These are phyloP conservation scores for Meriones unguiculatus DNA, from an alignment of 2,113 vertebrate genomes.

Conservation along the genomic window DNA sequence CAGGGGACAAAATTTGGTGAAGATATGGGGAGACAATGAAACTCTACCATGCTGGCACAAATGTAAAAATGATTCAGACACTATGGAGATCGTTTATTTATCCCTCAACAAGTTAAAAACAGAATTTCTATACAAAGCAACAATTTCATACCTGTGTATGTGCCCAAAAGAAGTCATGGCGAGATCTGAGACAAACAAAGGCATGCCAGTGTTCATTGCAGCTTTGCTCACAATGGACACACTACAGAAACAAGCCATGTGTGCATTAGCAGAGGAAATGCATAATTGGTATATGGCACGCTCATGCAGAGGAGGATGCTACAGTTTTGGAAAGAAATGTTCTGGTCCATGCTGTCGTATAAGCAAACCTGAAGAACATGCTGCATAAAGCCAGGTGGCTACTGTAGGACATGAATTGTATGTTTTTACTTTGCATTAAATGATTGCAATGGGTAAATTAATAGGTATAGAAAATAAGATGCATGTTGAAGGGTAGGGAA, in stretches of 20 bases:
- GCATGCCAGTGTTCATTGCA: not conserved
- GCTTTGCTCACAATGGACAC: not conserved
- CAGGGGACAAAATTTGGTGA: not conserved
- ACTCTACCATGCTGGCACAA: not conserved
- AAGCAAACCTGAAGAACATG: not conserved
- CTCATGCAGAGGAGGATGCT: not conserved
- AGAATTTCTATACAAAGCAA: not conserved
- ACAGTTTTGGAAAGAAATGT: not conserved
- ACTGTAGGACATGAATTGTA: not conserved
- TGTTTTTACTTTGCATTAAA: not conserved
- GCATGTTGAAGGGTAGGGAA: not conserved
- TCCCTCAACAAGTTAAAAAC: constrained; percentile 7
- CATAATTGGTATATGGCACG: not conserved
- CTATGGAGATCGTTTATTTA: not conserved
- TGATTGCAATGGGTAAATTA: not conserved
- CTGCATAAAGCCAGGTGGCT: not conserved
- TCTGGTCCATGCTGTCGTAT: not conserved
- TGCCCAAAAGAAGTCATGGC: not conserved
- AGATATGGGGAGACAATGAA: not conserved
- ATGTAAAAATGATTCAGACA: not conserved
- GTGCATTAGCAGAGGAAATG: not conserved
- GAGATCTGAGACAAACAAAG: not conserved
- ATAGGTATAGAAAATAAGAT: not conserved
- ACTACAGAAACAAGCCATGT: not conserved
- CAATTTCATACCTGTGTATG: not conserved